Conservation (phyloP, 2,888 invertebrate genomes). For the Biston stratarius region DNA sequence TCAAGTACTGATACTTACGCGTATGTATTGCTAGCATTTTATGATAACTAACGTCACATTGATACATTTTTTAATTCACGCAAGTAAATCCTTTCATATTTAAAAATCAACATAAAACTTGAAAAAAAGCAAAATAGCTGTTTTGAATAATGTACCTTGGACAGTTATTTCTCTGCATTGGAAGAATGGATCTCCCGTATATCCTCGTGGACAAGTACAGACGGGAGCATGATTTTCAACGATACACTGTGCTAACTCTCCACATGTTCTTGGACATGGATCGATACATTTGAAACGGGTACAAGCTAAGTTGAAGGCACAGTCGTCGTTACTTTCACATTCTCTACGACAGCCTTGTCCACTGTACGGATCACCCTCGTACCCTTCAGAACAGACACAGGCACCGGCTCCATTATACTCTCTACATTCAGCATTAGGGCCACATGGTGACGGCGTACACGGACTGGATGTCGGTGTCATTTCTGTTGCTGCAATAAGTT, state of each 20-base stretch:
- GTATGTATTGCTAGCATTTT: neutral
- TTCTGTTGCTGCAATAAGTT: constrained; percentile 82
- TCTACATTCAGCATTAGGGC: constrained; percentile 93
- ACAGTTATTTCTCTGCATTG: constrained; percentile 88
- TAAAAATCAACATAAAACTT: no score
- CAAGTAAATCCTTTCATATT: neutral
- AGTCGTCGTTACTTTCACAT: constrained; percentile 93
- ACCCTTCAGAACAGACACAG: constrained; percentile 92
- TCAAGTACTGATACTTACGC: constrained; percentile 41
- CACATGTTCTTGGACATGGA: constrained; percentile 94
- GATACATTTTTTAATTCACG: neutral
- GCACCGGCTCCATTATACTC: constrained; percentile 94
- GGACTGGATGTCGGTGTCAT: constrained; percentile 90
- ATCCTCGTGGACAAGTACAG: constrained; percentile 91
- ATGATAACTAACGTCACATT: neutral
- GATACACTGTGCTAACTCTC: constrained; percentile 91
- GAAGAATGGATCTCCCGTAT: constrained; percentile 94
- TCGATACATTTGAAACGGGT: constrained; percentile 93
- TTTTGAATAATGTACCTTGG: constrained; percentile 55
- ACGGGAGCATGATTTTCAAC: constrained; percentile 93
- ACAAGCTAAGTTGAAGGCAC: constrained; percentile 90
- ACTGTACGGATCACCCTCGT: constrained; percentile 94
- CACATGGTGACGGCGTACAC: constrained; percentile 94
- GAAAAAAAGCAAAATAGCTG: no score
- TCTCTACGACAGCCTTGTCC: constrained; percentile 90